Evolutionary conservation across 2,888 invertebrate genomes (phyloP).

Genomic region (Euzetes globulus): DNA sequence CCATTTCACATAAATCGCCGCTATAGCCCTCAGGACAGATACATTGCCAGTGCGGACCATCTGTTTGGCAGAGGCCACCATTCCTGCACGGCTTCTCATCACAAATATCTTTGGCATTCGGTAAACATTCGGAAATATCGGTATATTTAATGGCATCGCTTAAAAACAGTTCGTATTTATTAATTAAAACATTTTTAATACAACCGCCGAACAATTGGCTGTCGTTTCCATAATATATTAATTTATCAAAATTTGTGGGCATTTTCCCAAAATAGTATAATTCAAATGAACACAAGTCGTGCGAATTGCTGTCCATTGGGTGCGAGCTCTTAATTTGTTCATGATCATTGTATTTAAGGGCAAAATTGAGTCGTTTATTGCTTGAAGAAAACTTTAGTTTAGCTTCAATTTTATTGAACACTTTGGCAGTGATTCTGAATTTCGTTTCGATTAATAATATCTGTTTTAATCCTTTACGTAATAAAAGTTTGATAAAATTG

Average conservation of each 20-base stretch:
- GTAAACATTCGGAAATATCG: conserved; percentile 20
- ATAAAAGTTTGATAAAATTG: background rate
- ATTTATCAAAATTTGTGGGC: background rate
- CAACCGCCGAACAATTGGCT: conserved; percentile 20
- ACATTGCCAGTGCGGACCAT: conserved; percentile 12
- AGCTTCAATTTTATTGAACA: background rate
- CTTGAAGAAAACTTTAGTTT: background rate
- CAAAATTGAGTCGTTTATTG: background rate
- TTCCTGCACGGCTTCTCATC: conserved; percentile 27
- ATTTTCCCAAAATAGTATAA: conserved; percentile 3
- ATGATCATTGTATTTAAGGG: background rate
- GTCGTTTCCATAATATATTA: background rate
- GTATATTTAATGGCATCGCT: conserved; percentile 12
- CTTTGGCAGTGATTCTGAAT: background rate
- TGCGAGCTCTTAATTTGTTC: no score
- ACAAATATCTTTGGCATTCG: background rate
- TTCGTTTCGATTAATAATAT: conserved; percentile 5
- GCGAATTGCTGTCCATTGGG: background rate
- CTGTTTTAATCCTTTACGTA: background rate
- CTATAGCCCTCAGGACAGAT: conserved; percentile 12
- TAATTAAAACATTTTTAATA: conserved; percentile 14
- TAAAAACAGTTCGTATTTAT: conserved; percentile 16
- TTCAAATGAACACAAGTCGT: background rate
- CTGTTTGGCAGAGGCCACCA: conserved; percentile 6
- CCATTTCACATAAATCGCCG: conserved; percentile 22